Conservation (phyloP, 1,140 invertebrate genomes). For the Zaprionus inermis region DNA sequence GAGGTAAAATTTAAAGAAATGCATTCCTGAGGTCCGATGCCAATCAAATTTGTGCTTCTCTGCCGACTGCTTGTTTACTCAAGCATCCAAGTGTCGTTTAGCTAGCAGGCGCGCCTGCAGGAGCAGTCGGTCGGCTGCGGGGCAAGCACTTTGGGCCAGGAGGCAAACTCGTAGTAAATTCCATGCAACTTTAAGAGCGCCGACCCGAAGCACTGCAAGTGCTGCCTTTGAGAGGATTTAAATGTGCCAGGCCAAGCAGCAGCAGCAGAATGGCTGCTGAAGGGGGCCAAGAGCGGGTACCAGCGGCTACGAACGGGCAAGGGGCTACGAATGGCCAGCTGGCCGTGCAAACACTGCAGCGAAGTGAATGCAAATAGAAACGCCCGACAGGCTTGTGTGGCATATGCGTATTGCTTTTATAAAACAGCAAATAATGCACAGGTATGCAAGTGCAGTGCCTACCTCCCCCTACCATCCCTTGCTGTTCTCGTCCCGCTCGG, state of each 20-base stretch:
- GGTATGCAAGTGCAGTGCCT: constrained; percentile 11
- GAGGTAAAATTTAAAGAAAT: constrained; percentile 20
- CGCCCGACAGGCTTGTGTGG: constrained; percentile 47
- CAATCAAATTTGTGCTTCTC: constrained; percentile 55
- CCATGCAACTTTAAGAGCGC: constrained; percentile 75
- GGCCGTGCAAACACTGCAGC: constrained; percentile 57
- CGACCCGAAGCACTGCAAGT: constrained; percentile 59
- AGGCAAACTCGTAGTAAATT: constrained; percentile 48
- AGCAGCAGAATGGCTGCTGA: background rate
- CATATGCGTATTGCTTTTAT: constrained; percentile 78
- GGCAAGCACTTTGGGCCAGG: no score
- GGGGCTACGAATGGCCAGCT: constrained; percentile 14
- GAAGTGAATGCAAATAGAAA: constrained; percentile 76
- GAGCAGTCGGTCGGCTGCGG: no score
- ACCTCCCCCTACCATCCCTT: background rate
- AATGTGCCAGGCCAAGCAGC: constrained; percentile 20
- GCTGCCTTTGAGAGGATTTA: constrained; percentile 67
- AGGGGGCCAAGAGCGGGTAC: background rate
- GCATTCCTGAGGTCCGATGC: constrained; percentile 30
- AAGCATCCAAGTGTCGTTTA: constrained; percentile 64
- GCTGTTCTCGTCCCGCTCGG: background rate
- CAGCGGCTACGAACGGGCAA: constrained; percentile 15
- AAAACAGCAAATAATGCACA: constrained; percentile 64
- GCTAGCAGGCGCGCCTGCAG: constrained; percentile 33
- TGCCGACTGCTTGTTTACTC: constrained; percentile 48